Evolutionary conservation across 2,888 invertebrate genomes (phyloP).

Genomic region (Drosophila nigricruria): DNA sequence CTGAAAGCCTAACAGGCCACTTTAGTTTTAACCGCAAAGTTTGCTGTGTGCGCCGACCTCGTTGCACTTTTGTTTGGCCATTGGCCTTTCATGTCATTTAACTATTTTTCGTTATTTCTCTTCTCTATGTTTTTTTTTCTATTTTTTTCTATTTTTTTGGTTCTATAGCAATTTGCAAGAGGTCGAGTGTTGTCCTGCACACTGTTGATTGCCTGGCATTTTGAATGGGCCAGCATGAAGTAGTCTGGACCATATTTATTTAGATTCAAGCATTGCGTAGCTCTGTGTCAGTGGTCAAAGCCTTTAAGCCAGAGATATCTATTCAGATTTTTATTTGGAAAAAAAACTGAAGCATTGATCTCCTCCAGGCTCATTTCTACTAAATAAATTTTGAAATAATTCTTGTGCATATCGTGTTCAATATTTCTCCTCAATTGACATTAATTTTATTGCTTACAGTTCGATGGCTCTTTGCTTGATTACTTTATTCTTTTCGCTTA

Average conservation of each 20-base stretch:
- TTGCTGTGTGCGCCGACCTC: constrained; percentile 66
- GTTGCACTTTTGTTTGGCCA: constrained; percentile 73
- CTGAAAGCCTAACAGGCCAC: constrained; percentile 78
- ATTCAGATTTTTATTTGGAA: neutral
- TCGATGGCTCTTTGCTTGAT: constrained; percentile 37
- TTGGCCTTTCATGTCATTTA: constrained; percentile 79
- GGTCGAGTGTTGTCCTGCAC: constrained; percentile 44
- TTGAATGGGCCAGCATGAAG: constrained; percentile 37
- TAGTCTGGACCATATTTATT: constrained; percentile 48
- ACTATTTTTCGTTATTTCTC: constrained; percentile 46
- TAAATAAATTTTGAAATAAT: neutral
- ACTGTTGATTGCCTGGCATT: constrained; percentile 62
- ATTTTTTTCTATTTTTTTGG: neutral
- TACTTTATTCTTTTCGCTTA: neutral
- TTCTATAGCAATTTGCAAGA: constrained; percentile 37
- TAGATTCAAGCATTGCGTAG: constrained; percentile 18
- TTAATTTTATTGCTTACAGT: constrained; percentile 50
- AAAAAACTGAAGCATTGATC: neutral
- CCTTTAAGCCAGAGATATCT: constrained; percentile 32
- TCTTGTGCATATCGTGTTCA: neutral
- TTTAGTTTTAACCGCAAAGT: constrained; percentile 77
- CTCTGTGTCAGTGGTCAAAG: constrained; percentile 15
- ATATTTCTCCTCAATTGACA: constrained; percentile 14
- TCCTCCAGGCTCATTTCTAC: neutral
- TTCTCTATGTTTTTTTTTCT: constrained; percentile 2